Base-by-base conservation (phyloP, 2,113 vertebrate genomes). In the Xiphorhynchus elegans region DNA sequence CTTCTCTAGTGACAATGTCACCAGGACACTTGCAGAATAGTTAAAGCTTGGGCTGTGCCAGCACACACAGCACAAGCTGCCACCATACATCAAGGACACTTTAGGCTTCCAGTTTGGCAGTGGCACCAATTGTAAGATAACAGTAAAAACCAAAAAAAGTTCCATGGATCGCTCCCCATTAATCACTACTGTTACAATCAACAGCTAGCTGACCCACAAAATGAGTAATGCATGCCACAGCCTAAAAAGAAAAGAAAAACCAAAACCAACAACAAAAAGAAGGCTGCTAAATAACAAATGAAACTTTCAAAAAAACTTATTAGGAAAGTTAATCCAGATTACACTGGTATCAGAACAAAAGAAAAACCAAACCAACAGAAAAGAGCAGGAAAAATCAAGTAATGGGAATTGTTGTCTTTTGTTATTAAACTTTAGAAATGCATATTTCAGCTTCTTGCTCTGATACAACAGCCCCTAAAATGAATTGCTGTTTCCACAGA, bases 191-290 rank as follows among this genome's bases (percentile, higher is more conserved):
- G 46, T n/a, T 42, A 76, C 11, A 63, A 69, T 21, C 28, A 83
- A 49, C 28, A 62, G 13, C 26, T 60, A 66, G 53, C 14, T 70
- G 37, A 87, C 3, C 13, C 56, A 77, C 28, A 70, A 56, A 23
- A 44, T 9, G 17, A 83, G 10, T 23, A 85, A 92, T 11, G 33
- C 33, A 35, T 4, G 4, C 18, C 90, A 80, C 18, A 49, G 12
- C 1, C 3, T 50, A 55, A 29, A 24, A 50, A n/a, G 8, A 3
- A 2, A 1, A 1, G 3, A 10, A 8, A 15, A 39, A 55, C 17
- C 42, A 44, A 47, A 21, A 47, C 9, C 21, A 47, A 47, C 21
- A 23, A 21, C 18, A 46, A 8, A 44, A 62, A 10, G 35, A 49
- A n/a, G 1, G 12, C 13, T 52, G 26, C 33, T 49, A 80, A 70